A percentile compares a stretch with the other conserved stretches of the same genome.
Evolutionary conservation across 2,797 vertebrate species (phyloP).

Genomic region (Pogoniulus pusillus): DNA sequence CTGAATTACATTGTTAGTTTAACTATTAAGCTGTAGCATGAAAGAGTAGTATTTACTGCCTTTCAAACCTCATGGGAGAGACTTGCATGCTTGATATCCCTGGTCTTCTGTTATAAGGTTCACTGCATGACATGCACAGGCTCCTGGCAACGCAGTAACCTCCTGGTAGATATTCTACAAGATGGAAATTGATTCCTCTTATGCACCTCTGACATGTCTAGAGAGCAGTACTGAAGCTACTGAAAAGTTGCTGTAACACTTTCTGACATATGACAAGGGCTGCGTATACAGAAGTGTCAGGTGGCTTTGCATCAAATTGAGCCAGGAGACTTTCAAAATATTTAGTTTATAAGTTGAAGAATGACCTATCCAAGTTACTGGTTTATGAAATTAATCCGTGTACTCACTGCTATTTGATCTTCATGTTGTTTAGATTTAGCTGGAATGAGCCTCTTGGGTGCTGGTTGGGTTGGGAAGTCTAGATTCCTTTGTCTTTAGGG

Average conservation of each 20-base stretch:
- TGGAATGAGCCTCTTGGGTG: background rate
- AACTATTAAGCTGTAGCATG: background rate
- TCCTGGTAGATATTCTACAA: background rate
- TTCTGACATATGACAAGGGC: background rate
- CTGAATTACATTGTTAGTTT: background rate
- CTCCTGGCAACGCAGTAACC: background rate
- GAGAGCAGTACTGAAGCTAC: background rate
- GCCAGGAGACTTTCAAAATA: background rate
- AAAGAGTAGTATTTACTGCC: background rate
- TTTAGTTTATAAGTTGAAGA: background rate
- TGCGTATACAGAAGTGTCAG: background rate
- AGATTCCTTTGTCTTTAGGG: background rate
- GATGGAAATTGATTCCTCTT: background rate
- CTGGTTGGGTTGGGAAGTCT: background rate
- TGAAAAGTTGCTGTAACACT: background rate
- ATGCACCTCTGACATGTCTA: background rate
- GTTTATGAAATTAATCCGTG: background rate
- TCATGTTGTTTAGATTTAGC: background rate
- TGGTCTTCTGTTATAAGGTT: background rate
- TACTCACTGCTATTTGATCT: background rate
- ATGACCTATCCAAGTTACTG: background rate
- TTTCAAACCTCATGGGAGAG: background rate
- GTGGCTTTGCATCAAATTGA: background rate
- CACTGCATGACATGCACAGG: background rate
- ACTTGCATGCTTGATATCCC: background rate